phyloP scores from a whole-genome alignment of 2,888 invertebrate species.

The Campaea margaritaria region DNA sequence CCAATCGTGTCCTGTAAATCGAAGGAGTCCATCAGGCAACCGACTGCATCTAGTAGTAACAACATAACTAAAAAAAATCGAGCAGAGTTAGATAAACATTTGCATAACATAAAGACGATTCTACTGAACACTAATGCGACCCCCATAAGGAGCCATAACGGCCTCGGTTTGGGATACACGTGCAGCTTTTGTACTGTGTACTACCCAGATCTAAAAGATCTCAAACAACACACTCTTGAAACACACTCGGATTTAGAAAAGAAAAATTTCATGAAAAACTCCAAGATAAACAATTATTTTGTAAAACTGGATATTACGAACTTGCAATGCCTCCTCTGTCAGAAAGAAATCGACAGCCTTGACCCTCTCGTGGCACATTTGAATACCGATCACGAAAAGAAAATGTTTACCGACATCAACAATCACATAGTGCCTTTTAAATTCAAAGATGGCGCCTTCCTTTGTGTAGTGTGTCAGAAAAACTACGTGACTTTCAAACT shows the following conservation, averaged over 20 bases:
- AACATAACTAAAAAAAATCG: not conserved
- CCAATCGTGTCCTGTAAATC: too few relatives aligned
- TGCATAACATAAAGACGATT: constrained; percentile 73
- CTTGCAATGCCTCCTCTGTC: not conserved
- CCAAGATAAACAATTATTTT: not conserved
- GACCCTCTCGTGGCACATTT: constrained; percentile 1
- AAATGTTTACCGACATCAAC: constrained; percentile 3
- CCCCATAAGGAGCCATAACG: constrained; percentile 74
- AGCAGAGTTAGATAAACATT: constrained; percentile 67
- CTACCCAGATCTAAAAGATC: constrained; percentile 60
- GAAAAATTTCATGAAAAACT: constrained; percentile 21
- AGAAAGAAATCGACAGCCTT: not conserved
- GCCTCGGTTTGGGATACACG: constrained; percentile 74
- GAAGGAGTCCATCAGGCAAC: too few relatives aligned
- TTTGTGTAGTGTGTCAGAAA: not conserved
- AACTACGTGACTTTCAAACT: constrained; percentile 67
- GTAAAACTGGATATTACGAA: constrained; percentile 4
- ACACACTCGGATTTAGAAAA: constrained; percentile 2
- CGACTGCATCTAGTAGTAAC: constrained; percentile 38
- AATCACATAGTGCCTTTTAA: constrained; percentile 6
- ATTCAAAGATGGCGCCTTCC: not conserved
- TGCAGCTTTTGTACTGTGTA: constrained; percentile 67
- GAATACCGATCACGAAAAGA: not conserved
- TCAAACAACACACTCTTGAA: not conserved
- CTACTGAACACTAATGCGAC: constrained; percentile 74